phyloP scores from a whole-genome alignment of 2,797 vertebrate species.

The Malurus leucopterus region DNA sequence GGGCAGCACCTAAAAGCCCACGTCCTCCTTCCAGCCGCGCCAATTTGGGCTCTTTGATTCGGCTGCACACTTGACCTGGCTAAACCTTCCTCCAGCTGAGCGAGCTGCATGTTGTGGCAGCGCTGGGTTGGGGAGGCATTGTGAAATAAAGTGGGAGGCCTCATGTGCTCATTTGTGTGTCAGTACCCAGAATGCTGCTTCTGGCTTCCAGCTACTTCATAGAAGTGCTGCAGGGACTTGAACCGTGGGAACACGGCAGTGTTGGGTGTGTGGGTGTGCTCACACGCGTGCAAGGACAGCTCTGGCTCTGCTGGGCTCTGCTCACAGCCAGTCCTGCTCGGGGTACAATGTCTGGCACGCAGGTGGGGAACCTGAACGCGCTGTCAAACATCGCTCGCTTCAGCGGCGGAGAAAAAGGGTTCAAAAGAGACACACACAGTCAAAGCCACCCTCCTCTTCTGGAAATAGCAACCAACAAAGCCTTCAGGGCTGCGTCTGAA shows the following conservation, averaged over 20 bases:
- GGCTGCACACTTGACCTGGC: slow-evolving; percentile 53
- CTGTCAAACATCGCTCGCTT: fast-evolving
- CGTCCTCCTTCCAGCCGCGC: neutral
- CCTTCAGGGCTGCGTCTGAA: neutral
- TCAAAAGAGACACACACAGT: neutral
- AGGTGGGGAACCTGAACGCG: neutral
- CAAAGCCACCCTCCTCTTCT: neutral
- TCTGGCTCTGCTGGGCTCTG: neutral
- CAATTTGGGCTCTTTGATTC: slow-evolving; percentile 36
- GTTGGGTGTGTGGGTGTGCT: slow-evolving; percentile 27
- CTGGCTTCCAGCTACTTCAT: slow-evolving; percentile 42
- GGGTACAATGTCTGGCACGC: neutral
- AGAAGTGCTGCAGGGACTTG: slow-evolving; percentile 49
- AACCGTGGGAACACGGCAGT: slow-evolving; percentile 45
- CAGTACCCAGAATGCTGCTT: slow-evolving; percentile 49
- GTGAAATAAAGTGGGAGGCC: slow-evolving; percentile 59
- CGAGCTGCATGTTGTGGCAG: slow-evolving; percentile 43
- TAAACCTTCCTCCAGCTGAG: slow-evolving; percentile 52
- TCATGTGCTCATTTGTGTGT: slow-evolving; percentile 41
- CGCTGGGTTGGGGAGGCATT: slow-evolving; percentile 18
- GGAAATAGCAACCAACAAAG: neutral
- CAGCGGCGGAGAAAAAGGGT: neutral
- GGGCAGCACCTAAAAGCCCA: neutral
- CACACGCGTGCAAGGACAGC: slow-evolving; percentile 29
- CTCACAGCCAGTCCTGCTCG: neutral